These are phyloP conservation scores for Apantesis nais DNA, from an alignment of 2,888 invertebrate genomes.

Conservation along the genomic window DNA sequence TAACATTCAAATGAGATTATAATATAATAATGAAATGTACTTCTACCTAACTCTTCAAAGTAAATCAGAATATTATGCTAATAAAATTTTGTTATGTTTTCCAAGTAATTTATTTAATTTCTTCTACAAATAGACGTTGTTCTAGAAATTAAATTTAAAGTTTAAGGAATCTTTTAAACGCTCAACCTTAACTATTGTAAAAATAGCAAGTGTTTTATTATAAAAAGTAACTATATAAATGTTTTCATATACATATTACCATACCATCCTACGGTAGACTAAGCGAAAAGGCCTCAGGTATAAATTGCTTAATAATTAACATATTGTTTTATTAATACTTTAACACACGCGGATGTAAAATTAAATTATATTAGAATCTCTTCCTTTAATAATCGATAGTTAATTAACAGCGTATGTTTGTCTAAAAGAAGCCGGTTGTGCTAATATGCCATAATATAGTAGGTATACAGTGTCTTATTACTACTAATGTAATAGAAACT, in stretches of 20 bases:
- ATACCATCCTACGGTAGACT: too few species aligned
- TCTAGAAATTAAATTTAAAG: slow-evolving; percentile 6
- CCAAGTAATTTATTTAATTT: slow-evolving; percentile 12
- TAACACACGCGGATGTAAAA: too few species aligned
- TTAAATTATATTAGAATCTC: too few species aligned
- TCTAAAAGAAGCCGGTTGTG: too few species aligned
- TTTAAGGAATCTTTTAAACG: neutral
- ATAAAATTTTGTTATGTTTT: slow-evolving; percentile 14
- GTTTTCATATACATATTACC: neutral
- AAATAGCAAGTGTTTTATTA: neutral
- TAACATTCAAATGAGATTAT: slow-evolving; percentile 4
- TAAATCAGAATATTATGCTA: slow-evolving; percentile 12
- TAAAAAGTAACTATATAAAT: neutral
- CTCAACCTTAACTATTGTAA: neutral
- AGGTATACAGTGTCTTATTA: too few species aligned
- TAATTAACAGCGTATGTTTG: too few species aligned
- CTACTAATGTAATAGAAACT: too few species aligned
- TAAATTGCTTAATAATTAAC: too few species aligned
- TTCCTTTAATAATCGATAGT: too few species aligned
- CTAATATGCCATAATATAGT: too few species aligned
- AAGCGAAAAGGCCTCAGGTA: too few species aligned
- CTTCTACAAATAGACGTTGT: slow-evolving; percentile 5
- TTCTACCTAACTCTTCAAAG: slow-evolving; percentile 9
- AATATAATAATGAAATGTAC: slow-evolving; percentile 7
- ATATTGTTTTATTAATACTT: too few species aligned